Evolutionary conservation across 1,140 invertebrate species (phyloP).

Genomic region (Anoplolepis gracilipes): DNA sequence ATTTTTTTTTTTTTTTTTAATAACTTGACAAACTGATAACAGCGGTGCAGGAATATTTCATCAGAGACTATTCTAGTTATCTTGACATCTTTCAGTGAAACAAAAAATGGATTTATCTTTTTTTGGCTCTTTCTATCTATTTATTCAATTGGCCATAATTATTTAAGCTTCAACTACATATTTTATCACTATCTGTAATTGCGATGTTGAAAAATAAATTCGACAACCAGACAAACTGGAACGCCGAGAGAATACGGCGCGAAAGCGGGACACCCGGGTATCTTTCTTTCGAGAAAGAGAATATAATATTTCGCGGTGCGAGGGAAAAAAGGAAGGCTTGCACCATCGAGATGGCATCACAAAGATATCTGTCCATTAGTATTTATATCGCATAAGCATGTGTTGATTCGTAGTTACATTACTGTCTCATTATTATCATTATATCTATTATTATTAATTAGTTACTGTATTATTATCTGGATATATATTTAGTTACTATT

Average conservation of each 20-base stretch:
- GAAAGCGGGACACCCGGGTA: background rate
- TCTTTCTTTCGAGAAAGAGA: background rate
- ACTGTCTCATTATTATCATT: slow-evolving; percentile 54
- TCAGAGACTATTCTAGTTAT: too few species aligned
- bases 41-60: too few species aligned
- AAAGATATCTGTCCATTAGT: slow-evolving; percentile 70
- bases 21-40: slow-evolving; percentile 56
- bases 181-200: too few species aligned
- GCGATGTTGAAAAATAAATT: too few species aligned
- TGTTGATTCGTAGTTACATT: slow-evolving; percentile 66
- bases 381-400: slow-evolving; percentile 68
- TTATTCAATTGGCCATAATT: too few species aligned
- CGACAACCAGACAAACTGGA: too few species aligned
- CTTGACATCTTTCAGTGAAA: too few species aligned
- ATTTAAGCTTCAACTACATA: too few species aligned
- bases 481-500: slow-evolving; percentile 66
- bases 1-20: slow-evolving; percentile 12
- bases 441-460: slow-evolving; percentile 47
- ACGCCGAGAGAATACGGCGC: slow-evolving; percentile 3
- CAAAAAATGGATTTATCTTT: too few species aligned
- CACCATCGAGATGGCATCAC: slow-evolving; percentile 64
- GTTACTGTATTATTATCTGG: slow-evolving; percentile 45
- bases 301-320: background rate
- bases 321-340: background rate
- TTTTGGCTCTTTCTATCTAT: too few species aligned